phyloP scores from a whole-genome alignment of 53 echinoderm and acorn worm genomes.

The Paelopatides confundens region DNA sequence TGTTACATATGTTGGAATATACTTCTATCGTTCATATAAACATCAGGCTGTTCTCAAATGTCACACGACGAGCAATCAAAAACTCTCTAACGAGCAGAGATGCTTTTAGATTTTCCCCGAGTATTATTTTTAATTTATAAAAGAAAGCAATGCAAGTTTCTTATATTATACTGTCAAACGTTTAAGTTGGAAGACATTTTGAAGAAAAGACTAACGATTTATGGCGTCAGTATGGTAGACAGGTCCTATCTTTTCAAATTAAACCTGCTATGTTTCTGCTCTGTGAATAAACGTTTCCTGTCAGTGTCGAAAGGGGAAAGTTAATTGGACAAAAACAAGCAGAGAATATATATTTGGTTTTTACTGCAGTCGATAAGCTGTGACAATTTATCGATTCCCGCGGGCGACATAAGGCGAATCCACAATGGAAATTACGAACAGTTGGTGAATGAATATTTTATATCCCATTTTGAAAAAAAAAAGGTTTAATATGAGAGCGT shows the following conservation, averaged over 20 bases:
- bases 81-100: neutral
- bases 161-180: neutral
- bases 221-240: neutral
- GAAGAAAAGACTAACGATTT: neutral
- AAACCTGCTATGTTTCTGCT: neutral
- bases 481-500: no score
- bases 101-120: conserved; percentile 12
- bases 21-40: neutral
- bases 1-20: no score
- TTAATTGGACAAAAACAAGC: neutral
- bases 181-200: neutral
- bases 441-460: neutral
- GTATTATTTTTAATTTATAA: conserved; percentile 24
- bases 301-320: neutral
- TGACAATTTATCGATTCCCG: conserved; percentile 27
- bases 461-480: neutral
- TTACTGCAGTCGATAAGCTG: neutral
- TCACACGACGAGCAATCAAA: conserved; percentile 27
- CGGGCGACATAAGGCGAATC: conserved; percentile 19
- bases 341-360: neutral
- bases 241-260: conserved; percentile 24
- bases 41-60: conserved; percentile 11
- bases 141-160: neutral
- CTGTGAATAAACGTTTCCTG: neutral
- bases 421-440: neutral